Percentiles rank a stretch among this genome's conserved stretches.
Evolutionary conservation across 1,140 invertebrate species (phyloP).

Genomic region (Limonius californicus): DNA sequence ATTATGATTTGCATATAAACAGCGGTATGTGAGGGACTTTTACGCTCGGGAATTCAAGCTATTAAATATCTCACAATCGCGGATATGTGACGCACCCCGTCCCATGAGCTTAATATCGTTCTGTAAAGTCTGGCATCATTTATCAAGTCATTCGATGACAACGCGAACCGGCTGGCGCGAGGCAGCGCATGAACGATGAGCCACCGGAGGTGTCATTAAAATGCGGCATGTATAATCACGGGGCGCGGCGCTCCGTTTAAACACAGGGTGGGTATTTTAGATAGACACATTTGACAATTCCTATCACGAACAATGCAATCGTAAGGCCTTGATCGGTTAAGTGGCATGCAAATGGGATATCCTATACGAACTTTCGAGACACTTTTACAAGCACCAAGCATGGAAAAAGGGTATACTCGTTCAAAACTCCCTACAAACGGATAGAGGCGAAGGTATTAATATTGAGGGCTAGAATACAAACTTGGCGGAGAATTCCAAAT

Average conservation of each 20-base stretch:
- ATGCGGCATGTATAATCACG: background rate
- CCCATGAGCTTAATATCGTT: slow-evolving; percentile 5
- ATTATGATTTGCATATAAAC: background rate
- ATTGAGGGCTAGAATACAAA: background rate
- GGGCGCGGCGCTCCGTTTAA: background rate
- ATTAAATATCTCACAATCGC: background rate
- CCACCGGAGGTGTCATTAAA: slow-evolving; percentile 11
- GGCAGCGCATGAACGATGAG: slow-evolving; percentile 6
- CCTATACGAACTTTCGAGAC: too few relatives aligned
- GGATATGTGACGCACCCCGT: slow-evolving; percentile 7
- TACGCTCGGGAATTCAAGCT: background rate
- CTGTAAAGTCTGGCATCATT: slow-evolving; percentile 7
- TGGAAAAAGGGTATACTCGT: too few relatives aligned
- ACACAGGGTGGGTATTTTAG: background rate
- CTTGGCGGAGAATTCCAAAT: background rate
- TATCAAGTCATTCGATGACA: slow-evolving; percentile 8
- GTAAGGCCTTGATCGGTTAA: background rate
- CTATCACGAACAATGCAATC: too few relatives aligned
- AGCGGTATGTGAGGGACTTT: background rate
- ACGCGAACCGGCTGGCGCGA: background rate
- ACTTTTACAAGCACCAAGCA: too few relatives aligned
- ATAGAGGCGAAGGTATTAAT: too few relatives aligned
- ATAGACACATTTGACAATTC: too few relatives aligned
- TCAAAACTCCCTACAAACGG: too few relatives aligned
- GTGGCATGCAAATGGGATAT: background rate